A percentile compares a stretch with the other conserved stretches of the same genome.
These are phyloP conservation scores for Girardia tigrina DNA, from an alignment of 2,888 invertebrate species.

Conservation along the genomic window DNA sequence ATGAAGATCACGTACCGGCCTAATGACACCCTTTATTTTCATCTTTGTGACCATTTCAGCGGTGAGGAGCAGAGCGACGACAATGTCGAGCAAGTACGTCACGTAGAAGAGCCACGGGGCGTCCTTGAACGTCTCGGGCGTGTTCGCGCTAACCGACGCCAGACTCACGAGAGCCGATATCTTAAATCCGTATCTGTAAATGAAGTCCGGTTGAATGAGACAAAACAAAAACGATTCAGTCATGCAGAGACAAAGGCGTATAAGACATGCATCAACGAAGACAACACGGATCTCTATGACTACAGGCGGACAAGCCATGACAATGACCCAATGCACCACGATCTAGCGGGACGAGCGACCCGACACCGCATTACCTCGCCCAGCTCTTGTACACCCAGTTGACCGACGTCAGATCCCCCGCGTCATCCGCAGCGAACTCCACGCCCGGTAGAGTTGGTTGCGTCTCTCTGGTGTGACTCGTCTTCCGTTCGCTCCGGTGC, in stretches of 20 bases:
- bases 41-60: constrained; percentile 98
- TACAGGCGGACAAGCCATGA: too few species aligned
- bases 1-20: constrained; percentile 31
- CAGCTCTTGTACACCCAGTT: constrained; percentile 34
- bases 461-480: constrained; percentile 32
- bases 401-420: constrained; percentile 29
- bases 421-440: constrained; percentile 33
- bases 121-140: constrained; percentile 83
- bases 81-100: constrained; percentile 75
- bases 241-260: too few species aligned
- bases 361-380: constrained; percentile 33
- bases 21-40: constrained; percentile 71
- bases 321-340: too few species aligned
- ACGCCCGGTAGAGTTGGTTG: constrained; percentile 34
- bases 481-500: constrained; percentile 33
- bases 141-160: constrained; percentile 87
- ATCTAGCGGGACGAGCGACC: too few species aligned
- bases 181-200: not conserved
- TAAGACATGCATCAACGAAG: too few species aligned
- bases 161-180: constrained; percentile 66
- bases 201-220: too few species aligned
- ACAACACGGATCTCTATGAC: too few species aligned
- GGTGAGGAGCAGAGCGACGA: constrained; percentile 80
- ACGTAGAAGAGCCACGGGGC: constrained; percentile 71
- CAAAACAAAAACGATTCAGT: too few species aligned